Base-by-base conservation (phyloP, 2,797 vertebrate genomes). In the Erethizon dorsatum region DNA sequence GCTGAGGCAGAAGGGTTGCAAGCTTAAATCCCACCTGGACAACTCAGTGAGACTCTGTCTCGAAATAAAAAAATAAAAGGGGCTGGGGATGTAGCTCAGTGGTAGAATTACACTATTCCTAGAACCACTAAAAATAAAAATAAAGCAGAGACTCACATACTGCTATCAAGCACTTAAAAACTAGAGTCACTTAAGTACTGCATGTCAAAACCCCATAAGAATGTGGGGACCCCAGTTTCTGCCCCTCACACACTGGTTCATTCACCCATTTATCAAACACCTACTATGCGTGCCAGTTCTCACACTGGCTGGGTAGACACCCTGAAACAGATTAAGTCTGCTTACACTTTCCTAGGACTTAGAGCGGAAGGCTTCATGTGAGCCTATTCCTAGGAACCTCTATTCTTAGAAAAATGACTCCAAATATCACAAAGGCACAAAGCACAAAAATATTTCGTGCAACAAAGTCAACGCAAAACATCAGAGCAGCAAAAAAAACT, bases 351-450 rank as follows among this genome's bases (percentile, higher is more conserved):
- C n/a, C 67, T 56, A 73, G 13, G 14, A 69, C 41, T 57, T 5
- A 5, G 47, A 37, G 67, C 1, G 9, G 15, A 84, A 86, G 12
- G 67, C 33, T 52, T 78, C 31, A 13, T 41, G 13, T 47, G 22
- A 24, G 11, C 78, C 67, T 83, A 57, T 56, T 95, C 59, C 61
- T 45, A 14, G 37, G 54, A 92, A 87, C 17, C 63, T 90, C 90
- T 93, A 85, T 80, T 93, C 94, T 94, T 82, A 83, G 94, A n/a
- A 87, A 79, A 87, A 94, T 14, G 61, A 83, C 93, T 95, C 61
- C 61, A 90, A 83, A 82, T 24, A 73, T 28, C 94, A 89, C 0
- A 0, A 71, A 94, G 67, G 33, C 8, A 0, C 88, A 54, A 69
- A 0, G 28, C 69, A 67, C 75, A 69, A 47, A 88, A 94, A 94